phyloP scores from a whole-genome alignment of 2,888 invertebrate species.

The Tetanocera ferruginea region DNA sequence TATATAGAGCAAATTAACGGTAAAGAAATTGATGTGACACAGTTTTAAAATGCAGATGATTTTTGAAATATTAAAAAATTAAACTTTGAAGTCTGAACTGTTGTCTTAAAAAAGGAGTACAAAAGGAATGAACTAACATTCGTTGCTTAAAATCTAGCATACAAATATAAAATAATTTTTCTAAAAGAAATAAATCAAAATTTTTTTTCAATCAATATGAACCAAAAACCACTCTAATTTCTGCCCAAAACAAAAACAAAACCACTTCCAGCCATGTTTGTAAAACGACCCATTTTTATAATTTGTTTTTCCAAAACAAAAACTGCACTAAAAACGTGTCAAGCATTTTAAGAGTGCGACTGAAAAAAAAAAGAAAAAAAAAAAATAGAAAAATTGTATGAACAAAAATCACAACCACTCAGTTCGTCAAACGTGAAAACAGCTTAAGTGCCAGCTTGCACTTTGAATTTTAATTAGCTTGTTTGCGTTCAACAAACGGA shows the following conservation, averaged over 20 bases:
- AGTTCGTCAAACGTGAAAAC: neutral
- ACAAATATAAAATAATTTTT: neutral
- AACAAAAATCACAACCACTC: neutral
- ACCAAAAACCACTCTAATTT: neutral
- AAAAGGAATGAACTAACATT: too few relatives aligned
- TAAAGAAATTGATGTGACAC: too few relatives aligned
- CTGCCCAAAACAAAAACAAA: neutral
- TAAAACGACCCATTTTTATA: conserved; percentile 12
- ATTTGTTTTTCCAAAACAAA: neutral
- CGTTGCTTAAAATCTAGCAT: neutral
- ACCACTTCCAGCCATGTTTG: neutral
- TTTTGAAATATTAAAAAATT: too few relatives aligned
- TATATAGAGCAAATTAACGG: too few relatives aligned
- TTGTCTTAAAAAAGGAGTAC: too few relatives aligned
- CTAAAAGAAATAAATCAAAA: neutral
- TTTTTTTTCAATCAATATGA: neutral
- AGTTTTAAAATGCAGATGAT: too few relatives aligned
- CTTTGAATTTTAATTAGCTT: neutral
- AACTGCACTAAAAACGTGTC: conserved; percentile 21
- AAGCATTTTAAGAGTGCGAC: conserved; percentile 1
- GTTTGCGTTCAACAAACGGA: neutral
- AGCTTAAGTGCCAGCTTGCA: neutral
- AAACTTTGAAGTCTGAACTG: too few relatives aligned
- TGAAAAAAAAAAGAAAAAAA: neutral
- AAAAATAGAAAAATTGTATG: neutral